phyloP scores from a whole-genome alignment of 2,113 vertebrate genomes.

The Alaudala cheleensis region DNA sequence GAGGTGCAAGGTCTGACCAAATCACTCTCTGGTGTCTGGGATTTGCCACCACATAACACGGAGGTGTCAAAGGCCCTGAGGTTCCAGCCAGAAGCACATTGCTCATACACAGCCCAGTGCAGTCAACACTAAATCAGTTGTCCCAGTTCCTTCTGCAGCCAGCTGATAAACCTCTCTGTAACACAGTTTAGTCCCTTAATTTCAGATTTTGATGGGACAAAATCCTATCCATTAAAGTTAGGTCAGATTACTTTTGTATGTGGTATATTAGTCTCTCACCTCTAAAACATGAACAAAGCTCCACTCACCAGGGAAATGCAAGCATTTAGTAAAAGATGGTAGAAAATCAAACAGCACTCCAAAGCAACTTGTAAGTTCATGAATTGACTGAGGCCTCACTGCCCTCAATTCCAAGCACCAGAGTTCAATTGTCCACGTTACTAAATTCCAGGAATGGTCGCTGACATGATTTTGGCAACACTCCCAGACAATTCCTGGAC shows the following conservation, averaged over 20 bases:
- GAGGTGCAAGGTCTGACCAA: neutral
- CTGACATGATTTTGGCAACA: neutral
- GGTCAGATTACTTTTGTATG: neutral
- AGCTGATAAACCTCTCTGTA: neutral
- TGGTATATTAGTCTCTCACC: neutral
- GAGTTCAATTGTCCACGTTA: fast-evolving
- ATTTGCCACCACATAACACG: fast-evolving
- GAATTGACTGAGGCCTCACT: neutral
- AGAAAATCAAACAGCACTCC: neutral
- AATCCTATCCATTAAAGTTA: neutral
- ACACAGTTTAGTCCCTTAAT: neutral
- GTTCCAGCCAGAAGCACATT: neutral
- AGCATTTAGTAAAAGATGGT: neutral
- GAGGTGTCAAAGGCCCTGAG: neutral
- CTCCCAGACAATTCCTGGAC: neutral
- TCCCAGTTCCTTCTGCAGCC: neutral
- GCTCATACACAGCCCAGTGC: neutral
- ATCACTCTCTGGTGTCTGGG: neutral
- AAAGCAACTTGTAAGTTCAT: neutral
- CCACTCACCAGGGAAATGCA: fast-evolving
- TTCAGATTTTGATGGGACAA: neutral
- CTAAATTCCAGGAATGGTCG: neutral
- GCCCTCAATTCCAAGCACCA: neutral
- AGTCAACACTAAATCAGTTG: neutral
- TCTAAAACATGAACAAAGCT: neutral